phyloP scores from a whole-genome alignment of 1,140 invertebrate species.

The Drosophila insularis region DNA sequence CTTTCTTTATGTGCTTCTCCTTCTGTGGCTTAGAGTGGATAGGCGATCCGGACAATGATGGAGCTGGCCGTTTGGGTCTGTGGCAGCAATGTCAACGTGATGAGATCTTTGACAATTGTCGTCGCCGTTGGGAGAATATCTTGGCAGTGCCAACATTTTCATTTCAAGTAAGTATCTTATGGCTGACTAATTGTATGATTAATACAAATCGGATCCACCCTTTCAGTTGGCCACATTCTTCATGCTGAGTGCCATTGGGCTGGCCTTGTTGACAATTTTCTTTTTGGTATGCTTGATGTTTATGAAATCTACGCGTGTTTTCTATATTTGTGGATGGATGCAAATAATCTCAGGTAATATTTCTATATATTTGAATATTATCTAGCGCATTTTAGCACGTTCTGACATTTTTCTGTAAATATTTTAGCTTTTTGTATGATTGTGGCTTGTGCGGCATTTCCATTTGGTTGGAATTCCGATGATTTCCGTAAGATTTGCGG shows the following conservation, averaged over 20 bases:
- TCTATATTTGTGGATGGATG: conserved; percentile 96
- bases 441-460: conserved; percentile 93
- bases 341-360: conserved; percentile 94
- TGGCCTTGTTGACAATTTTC: conserved; percentile 93
- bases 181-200: too few relatives aligned
- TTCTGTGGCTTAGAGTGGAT: conserved; percentile 89
- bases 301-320: conserved; percentile 95
- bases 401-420: conserved; percentile 40
- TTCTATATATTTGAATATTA: neutral
- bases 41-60: conserved; percentile 91
- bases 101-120: conserved; percentile 89
- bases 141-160: conserved; percentile 90
- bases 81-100: conserved; percentile 92
- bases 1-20: neutral
- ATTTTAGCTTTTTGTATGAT: conserved; percentile 90
- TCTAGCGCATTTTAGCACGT: conserved; percentile 44
- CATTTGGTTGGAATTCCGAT: conserved; percentile 94
- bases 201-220: neutral
- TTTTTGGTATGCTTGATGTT: conserved; percentile 97
- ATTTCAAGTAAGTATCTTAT: conserved; percentile 84
- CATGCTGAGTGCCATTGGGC: conserved; percentile 92
- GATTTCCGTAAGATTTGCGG: conserved; percentile 94
- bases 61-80: conserved; percentile 95
- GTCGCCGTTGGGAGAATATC: conserved; percentile 92
- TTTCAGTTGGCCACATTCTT: conserved; percentile 91